Evolutionary conservation across 2,797 vertebrate genomes (phyloP), one percentile per base, ranked within the genome.

Genomic region (Enteromius mattozi): DNA sequence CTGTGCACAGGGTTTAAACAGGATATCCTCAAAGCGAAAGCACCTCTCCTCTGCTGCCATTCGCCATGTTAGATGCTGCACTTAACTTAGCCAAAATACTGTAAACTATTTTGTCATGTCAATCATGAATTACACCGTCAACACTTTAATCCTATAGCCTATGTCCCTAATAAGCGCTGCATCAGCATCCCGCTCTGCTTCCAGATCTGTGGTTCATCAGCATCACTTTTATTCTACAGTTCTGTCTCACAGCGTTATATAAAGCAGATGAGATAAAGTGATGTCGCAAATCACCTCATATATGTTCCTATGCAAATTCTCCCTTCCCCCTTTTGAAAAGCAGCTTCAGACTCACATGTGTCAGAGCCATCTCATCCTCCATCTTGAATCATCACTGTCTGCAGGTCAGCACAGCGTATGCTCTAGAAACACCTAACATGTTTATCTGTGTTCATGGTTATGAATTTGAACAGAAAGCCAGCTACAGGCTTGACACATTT

Each of bases 21-120:
- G 87, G 88, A 89, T 77, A 88, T 89, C 85, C 84, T 86, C 56
- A 78, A 80, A 70, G 40, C 66, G 13, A 78, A 61, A 68, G 47
- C 59, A 65, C 45, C 21, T 51, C 70, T 82, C 30, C 40, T 7
- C 72, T 24, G 40, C 80, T 72, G 19, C 54, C 54, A 72, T 47
- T 81, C 71, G 17, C 17, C 12, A 33, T 45, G 27, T n/a, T 72
- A 81, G 10, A 74, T 59, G 37, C 47, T 81, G 9, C n/a, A 30
- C 14, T 56, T 35, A 19, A 68, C 33, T 0, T 54, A 2, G 9
- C 66, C 33, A 56, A 56, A 70, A 42, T 56, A 27, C n/a, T 24
- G 49, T 42, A 14, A 30, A 45, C 1, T 42, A 59, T 37, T 78
- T 78, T 61, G 13, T 12, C n/a, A 1, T 45, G 56, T 78, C 56